Evolutionary conservation across 2,888 invertebrate genomes (phyloP).

Genomic region (Troilus luridus): DNA sequence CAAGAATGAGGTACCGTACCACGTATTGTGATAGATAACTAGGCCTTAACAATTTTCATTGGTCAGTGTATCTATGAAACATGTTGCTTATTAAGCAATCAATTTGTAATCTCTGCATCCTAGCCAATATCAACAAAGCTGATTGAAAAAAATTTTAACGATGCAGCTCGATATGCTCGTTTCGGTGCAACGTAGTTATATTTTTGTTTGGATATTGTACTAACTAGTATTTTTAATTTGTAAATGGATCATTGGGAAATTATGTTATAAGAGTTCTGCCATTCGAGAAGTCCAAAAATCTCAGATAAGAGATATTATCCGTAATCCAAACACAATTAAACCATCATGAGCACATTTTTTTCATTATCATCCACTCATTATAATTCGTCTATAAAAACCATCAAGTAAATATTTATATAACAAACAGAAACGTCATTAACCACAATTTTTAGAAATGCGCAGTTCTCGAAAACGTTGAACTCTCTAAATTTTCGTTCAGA

Average conservation of each 20-base stretch:
- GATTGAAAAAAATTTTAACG: too few species aligned
- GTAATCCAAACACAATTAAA: conserved; percentile 14
- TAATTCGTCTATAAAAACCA: not conserved
- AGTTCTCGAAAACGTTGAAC: not conserved
- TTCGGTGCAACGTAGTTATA: too few species aligned
- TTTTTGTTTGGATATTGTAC: too few species aligned
- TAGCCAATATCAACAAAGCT: too few species aligned
- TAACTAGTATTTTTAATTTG: not conserved
- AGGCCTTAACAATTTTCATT: too few species aligned
- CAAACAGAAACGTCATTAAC: not conserved
- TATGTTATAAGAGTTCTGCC: not conserved
- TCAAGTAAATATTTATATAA: not conserved
- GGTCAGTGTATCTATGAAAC: too few species aligned
- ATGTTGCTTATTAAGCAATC: too few species aligned
- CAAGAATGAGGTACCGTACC: too few species aligned
- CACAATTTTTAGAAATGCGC: not conserved
- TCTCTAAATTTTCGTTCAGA: not conserved
- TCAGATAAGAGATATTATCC: not conserved
- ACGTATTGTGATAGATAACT: too few species aligned
- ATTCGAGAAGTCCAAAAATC: not conserved
- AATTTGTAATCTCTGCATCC: too few species aligned
- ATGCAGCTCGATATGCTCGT: too few species aligned
- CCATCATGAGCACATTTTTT: not conserved
- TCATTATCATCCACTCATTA: not conserved
- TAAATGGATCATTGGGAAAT: not conserved